A percentile compares a stretch with the other conserved stretches of the same genome.
These are phyloP conservation scores for Cheirogaleus major DNA, from an alignment of 2,797 vertebrate species.

Conservation along the genomic window DNA sequence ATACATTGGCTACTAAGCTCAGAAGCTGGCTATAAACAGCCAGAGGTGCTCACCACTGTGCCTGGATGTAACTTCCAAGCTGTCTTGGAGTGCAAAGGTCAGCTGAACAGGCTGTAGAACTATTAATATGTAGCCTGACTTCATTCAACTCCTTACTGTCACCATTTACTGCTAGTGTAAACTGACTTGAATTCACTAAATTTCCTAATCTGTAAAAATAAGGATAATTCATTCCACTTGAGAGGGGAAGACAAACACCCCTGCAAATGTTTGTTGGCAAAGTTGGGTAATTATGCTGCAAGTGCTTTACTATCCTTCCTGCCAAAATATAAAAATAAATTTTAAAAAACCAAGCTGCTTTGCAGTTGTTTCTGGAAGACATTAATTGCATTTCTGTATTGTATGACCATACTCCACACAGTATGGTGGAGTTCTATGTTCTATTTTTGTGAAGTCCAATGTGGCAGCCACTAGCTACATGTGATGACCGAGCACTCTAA, in stretches of 20 bases:
- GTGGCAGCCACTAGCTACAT: not conserved
- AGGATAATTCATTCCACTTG: not conserved
- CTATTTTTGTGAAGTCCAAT: not conserved
- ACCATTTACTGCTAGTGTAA: not conserved
- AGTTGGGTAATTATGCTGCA: not conserved
- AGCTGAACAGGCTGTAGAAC: not conserved
- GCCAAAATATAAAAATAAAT: not conserved
- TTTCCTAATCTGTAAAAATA: not conserved
- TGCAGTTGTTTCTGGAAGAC: not conserved
- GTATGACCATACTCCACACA: not conserved
- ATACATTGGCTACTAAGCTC: not conserved
- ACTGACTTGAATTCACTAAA: not conserved
- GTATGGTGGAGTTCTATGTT: not conserved
- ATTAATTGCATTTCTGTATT: not conserved
- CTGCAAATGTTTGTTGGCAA: not conserved
- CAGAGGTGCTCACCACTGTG: fast-evolving
- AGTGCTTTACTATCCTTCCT: not conserved
- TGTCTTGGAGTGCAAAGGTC: not conserved
- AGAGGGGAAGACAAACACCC: not conserved
- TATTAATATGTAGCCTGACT: not conserved
- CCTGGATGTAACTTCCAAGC: not conserved
- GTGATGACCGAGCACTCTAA: not conserved
- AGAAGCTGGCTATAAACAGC: not conserved
- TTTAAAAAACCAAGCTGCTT: not conserved
- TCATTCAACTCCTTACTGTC: not conserved